These are phyloP conservation scores for Hydropsyche betteni DNA, from an alignment of 2,888 invertebrate species.

Conservation along the genomic window DNA sequence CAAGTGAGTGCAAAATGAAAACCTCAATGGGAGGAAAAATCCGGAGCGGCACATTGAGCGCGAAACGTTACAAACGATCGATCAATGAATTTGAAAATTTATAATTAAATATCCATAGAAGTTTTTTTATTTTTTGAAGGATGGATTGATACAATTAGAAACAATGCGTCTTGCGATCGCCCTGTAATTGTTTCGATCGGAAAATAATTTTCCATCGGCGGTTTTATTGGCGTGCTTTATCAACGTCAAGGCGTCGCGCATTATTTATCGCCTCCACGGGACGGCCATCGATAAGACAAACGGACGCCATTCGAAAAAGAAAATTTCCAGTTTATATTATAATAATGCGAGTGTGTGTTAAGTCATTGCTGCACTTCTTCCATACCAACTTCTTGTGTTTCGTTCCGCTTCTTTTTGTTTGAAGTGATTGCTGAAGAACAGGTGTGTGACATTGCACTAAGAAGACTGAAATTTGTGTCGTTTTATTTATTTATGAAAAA, in stretches of 20 bases:
- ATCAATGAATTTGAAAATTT: no score
- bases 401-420: neutral
- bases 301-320: slow-evolving; percentile 4
- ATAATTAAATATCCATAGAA: no score
- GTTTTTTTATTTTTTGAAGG: no score
- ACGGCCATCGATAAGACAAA: slow-evolving; percentile 40
- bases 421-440: neutral
- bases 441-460: neutral
- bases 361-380: neutral
- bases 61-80: no score
- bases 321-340: slow-evolving; percentile 15
- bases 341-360: no score
- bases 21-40: no score
- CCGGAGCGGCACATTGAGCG: no score
- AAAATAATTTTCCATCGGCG: slow-evolving; percentile 32
- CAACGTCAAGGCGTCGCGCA: slow-evolving; percentile 45
- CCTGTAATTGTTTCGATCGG: no score
- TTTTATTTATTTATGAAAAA: no score
- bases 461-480: no score
- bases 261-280: slow-evolving; percentile 48
- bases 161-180: no score
- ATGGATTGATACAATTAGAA: no score
- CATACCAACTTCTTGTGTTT: neutral
- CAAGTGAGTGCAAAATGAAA: neutral
- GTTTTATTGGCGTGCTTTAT: slow-evolving; percentile 43